phyloP scores from a whole-genome alignment of 1,140 invertebrate species.

The Eumaeus atala region DNA sequence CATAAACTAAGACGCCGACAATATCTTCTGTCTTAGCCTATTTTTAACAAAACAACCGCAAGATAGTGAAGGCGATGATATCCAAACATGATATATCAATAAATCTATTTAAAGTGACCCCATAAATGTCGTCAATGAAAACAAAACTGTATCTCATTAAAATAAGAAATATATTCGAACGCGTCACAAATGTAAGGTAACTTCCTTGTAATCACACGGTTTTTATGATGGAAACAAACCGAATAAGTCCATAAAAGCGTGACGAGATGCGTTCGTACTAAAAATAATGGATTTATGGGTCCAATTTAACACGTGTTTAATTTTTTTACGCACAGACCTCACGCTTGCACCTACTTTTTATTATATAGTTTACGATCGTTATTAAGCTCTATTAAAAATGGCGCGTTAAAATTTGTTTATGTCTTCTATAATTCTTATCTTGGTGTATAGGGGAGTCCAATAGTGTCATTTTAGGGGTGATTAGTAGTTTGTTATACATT shows the following conservation, averaged over 20 bases:
- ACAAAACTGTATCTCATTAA: neutral
- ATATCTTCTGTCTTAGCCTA: too few relatives aligned
- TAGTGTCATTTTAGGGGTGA: neutral
- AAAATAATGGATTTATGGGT: conserved; percentile 42
- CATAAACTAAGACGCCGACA: too few relatives aligned
- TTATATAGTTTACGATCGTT: conserved; percentile 1
- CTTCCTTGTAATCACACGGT: conserved; percentile 27
- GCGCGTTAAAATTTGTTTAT: conserved; percentile 9
- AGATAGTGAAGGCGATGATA: too few relatives aligned
- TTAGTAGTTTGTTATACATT: too few relatives aligned
- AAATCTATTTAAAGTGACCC: conserved; percentile 1
- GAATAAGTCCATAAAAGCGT: conserved; percentile 32
- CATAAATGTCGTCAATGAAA: neutral
- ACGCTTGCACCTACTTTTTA: conserved; percentile 19
- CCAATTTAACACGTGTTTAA: conserved; percentile 36
- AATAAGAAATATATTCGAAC: neutral
- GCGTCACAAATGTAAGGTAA: conserved; percentile 9
- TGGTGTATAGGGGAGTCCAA: too few relatives aligned
- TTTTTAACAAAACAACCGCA: too few relatives aligned
- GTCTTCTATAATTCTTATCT: neutral
- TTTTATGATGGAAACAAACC: conserved; percentile 34
- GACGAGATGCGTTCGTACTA: conserved; percentile 30
- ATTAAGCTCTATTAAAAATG: neutral
- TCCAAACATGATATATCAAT: too few relatives aligned
- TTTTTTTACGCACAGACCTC: conserved; percentile 26